A percentile compares a stretch with the other conserved stretches of the same genome.
Evolutionary conservation across 2,888 invertebrate genomes (phyloP).

Genomic region (Erebia ligea): DNA sequence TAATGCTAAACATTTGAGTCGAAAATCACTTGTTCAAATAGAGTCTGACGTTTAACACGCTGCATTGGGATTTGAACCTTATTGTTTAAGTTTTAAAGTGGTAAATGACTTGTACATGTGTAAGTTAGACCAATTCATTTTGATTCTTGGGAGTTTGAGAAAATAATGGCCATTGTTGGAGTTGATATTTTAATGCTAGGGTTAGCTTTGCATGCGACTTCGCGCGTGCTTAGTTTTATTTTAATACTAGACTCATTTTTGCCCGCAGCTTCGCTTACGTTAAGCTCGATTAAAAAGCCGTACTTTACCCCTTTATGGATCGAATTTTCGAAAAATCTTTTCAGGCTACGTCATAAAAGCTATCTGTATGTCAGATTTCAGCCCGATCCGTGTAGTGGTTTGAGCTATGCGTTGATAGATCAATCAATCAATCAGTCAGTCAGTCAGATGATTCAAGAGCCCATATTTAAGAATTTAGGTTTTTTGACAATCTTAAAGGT

Average conservation of each 20-base stretch:
- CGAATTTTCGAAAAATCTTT: too few species aligned
- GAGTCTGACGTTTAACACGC: background rate
- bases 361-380: too few species aligned
- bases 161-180: slow-evolving; percentile 9
- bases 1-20: background rate
- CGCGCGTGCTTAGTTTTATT: background rate
- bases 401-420: too few species aligned
- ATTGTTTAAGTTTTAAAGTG: background rate
- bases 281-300: too few species aligned
- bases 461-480: too few species aligned
- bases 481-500: too few species aligned
- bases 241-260: background rate
- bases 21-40: background rate
- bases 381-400: too few species aligned
- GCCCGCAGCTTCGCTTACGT: too few species aligned
- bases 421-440: too few species aligned
- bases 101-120: background rate
- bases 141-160: slow-evolving; percentile 12
- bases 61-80: background rate
- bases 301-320: too few species aligned
- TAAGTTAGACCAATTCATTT: background rate
- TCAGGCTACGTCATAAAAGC: too few species aligned
- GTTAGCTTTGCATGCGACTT: background rate
- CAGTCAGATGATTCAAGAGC: too few species aligned
- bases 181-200: background rate